Base-by-base conservation (phyloP, 2,113 vertebrate species). In the Oryzias melastigma region DNA sequence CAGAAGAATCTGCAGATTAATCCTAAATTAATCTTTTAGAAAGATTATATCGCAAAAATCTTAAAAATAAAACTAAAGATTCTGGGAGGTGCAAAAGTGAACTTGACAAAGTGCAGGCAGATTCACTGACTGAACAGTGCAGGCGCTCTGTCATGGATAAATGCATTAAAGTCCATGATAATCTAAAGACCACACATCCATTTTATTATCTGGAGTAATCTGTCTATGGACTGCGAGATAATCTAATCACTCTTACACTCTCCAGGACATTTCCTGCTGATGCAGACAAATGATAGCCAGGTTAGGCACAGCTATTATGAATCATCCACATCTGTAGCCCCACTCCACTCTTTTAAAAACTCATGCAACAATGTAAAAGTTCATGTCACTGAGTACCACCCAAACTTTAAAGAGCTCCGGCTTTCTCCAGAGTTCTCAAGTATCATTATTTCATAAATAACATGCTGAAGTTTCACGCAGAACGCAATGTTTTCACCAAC, bases 251-350 rank as follows among this genome's bases (percentile, higher is more conserved):
- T 82, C 66, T 72, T 47, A 27, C 7, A 42, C 51, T 70, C 62
- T 52, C 43, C 35, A 27, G 59, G 62, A 64, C 27, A 51, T 64
- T 86, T 82, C 62, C 52, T 75, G 52, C 73, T 72, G 70, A 76
- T 79, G 69, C 51, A 74, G 67, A 85, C 66, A 70, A 83, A 88
- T 70, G 71, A 73, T 55, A 29, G 44, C 19, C 27, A 20, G 47
- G 48, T 83, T 71, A 77, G 65, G 85, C 75, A 73, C 15, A 51
- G 52, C 75, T 71, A 82, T 81, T 79, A 85, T 78, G 70, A 73
- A 68, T 62, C 70, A 79, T 87, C 80, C 82, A 85, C 71, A 78
- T 80, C 69, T 69, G 63, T 27, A 68, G 58, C 43, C 22, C 52
- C 62, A 55, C 49, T 73, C 47, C 29, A 25, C 44, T 47, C 27